Evolutionary conservation across 2,113 vertebrate genomes (phyloP).

Genomic region (Zapornia atra): DNA sequence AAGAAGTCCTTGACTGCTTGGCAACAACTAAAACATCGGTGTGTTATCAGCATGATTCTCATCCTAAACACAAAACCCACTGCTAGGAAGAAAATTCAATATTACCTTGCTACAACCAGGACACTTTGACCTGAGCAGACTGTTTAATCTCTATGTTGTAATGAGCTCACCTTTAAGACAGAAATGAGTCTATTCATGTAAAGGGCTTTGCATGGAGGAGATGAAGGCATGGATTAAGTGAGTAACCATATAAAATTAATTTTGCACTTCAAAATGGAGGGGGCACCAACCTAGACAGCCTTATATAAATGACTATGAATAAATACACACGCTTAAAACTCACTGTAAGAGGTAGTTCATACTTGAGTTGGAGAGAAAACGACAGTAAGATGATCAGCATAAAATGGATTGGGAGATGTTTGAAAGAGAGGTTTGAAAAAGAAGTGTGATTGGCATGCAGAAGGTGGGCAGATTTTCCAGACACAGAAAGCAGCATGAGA

Average conservation of each 20-base stretch:
- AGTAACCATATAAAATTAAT: neutral
- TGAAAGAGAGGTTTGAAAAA: constrained; percentile 36
- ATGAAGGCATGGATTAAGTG: neutral
- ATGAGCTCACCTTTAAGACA: neutral
- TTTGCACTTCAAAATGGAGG: neutral
- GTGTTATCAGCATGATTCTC: too few relatives aligned
- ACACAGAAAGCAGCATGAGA: constrained; percentile 12
- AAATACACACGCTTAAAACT: neutral
- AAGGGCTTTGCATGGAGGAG: neutral
- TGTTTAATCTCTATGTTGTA: neutral
- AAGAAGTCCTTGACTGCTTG: too few relatives aligned
- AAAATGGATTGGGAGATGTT: constrained; percentile 17
- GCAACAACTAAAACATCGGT: too few relatives aligned
- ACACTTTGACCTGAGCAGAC: neutral
- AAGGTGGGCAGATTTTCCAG: constrained; percentile 60
- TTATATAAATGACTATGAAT: neutral
- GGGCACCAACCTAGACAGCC: neutral
- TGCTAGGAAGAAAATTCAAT: too few relatives aligned
- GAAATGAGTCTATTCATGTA: neutral
- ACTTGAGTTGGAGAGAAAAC: neutral
- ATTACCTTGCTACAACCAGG: too few relatives aligned
- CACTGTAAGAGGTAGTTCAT: neutral
- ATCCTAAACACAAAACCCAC: too few relatives aligned
- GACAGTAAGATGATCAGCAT: neutral
- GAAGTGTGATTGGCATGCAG: constrained; percentile 49